These are phyloP conservation scores for Melanerpes aurifrons DNA, from an alignment of 2,113 vertebrate species.

Conservation along the genomic window DNA sequence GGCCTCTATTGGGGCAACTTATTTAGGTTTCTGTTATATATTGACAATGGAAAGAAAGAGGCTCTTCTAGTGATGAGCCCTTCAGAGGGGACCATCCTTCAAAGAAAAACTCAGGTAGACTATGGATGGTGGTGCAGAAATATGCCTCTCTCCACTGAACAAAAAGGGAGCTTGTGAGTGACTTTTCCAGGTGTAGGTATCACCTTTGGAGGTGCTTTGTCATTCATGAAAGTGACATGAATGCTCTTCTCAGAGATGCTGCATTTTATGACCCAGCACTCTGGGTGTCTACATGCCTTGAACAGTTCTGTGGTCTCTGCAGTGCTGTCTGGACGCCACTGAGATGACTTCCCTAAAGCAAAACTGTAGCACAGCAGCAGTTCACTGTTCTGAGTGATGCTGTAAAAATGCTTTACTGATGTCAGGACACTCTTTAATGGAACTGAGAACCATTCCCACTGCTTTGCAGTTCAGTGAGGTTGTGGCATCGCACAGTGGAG, in stretches of 20 bases:
- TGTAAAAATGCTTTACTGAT: not conserved
- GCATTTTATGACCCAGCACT: not conserved
- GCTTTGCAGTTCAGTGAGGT: not conserved
- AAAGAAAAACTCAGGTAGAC: not conserved
- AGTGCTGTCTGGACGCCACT: not conserved
- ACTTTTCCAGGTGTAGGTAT: not conserved
- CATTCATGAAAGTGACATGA: not conserved
- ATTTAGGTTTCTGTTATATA: not conserved
- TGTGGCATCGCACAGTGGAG: not conserved
- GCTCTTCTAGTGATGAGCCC: not conserved
- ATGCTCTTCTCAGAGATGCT: not conserved
- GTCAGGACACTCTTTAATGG: not conserved
- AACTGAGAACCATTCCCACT: not conserved
- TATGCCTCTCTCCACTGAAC: not conserved
- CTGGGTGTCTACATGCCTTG: not conserved
- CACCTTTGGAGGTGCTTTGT: not conserved
- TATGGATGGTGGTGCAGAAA: not conserved
- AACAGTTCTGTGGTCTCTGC: not conserved
- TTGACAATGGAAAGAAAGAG: accelerated
- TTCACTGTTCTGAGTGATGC: not conserved
- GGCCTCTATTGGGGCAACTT: not conserved
- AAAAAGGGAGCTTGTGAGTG: not conserved
- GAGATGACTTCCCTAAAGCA: not conserved
- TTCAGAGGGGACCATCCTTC: not conserved
- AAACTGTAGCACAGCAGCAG: not conserved